Base-by-base conservation (phyloP, 1,140 invertebrate genomes). In the Drosophila auraria region DNA sequence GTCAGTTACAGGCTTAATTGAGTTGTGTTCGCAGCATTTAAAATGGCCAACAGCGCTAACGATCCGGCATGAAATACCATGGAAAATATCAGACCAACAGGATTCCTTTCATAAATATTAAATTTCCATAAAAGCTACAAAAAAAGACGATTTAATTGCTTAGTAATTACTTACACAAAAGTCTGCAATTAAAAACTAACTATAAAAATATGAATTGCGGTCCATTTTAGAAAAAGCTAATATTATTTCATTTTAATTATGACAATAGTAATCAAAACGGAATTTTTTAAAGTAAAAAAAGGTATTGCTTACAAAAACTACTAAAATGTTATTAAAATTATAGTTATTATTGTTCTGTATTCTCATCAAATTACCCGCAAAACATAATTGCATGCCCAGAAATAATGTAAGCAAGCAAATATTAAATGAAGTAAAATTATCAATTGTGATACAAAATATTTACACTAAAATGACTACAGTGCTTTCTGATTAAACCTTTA, bases 11-110 rank as follows among this genome's bases (percentile, higher is more conserved):
- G 70, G 65, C 74, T 80, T 87, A 89, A 87, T 89, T 89, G 84
- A 87, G 84, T 87, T 89, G 81, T 84, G 84, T 84, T 89, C 57
- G 69, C 86, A 81, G 77, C 84, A 87, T 89, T 87, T 84, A 75
- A 87, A 87, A 89, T 84, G 72, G 80, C 83, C 84, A 62, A 42
- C 78, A 63, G 84, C 69, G 68, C 58, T 83, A 89, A 83, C 84
- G 80, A 89, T 83, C 78, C 64, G 20, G 20, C 27, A 20, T 17
- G 27, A 36, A 40, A 27, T 17, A 70, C 74, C 8, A 51, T 60
- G 75, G 74, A 40, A 14, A n/a, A 51, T 27, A 14, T 38, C 12
- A 9, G 4, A 20, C 17, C 3, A 6, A 2, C 8, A 40, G 57
- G 12, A 33, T 33, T 1, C 2, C 7, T 9, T 11, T 12, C 15